Base-by-base conservation (phyloP, 2,113 vertebrate genomes). In the Notarius lentiginosus region DNA sequence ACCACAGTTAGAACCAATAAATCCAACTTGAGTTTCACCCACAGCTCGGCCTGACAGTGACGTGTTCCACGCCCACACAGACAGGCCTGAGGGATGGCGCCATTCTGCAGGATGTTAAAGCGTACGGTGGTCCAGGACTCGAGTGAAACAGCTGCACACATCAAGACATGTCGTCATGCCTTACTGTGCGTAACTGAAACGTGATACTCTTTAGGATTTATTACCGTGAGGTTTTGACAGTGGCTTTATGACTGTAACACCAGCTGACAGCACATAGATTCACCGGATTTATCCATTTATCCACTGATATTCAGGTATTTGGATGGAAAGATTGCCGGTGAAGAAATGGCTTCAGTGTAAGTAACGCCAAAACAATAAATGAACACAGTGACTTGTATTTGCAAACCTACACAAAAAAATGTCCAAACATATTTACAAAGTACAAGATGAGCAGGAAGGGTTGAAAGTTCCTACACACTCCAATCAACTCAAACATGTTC, bases 21-120 rank as follows among this genome's bases (percentile, higher is more conserved):
- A 34, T 34, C 14, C 41, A 20, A 49, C 20, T 2, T 24, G 41
- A 75, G 47, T 14, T 75, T 75, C 72, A 47, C 41, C 47, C 41
- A 24, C 20, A 12, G 10, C 12, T 24, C 6, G 7, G 18, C 14
- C 4, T 53, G 73, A 51, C 20, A 49, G 49, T n/a, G 75, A 77
- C 5, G 51, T 27, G 75, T 17, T 53, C 0, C 24, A 17, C 49
- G 20, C 73, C 73, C 27, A 51, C 49, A 55, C 75, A 27, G 51
- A 55, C 75, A 79, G 51, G 75, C 51, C n/a, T 79, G 75, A 55
- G 20, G 49, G 60, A 82, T 65, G 79, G n/a, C 17, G 79, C 65
- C 79, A 82, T 82, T 20, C 34, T 51, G 60, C 58, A 82, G 81
- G 61, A 82, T 24, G 30, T 41, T 49, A 51, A 10, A 82, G 30